A percentile compares a stretch with the other conserved stretches of the same genome.
These are phyloP conservation scores for Cyanoderma ruficeps DNA, from an alignment of 2,113 vertebrate genomes.

Conservation along the genomic window DNA sequence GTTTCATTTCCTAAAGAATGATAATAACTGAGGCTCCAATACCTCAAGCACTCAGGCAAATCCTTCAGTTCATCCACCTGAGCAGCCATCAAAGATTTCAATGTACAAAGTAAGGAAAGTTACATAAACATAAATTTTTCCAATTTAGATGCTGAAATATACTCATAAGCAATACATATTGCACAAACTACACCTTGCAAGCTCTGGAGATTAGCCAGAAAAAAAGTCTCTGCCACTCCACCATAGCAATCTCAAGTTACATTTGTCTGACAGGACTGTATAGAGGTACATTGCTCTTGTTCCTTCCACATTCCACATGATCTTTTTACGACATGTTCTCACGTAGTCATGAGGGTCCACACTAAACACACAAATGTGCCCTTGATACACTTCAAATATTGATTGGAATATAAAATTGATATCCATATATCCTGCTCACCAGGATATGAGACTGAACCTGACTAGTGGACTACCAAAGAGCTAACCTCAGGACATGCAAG, in stretches of 20 bases:
- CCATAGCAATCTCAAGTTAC: neutral
- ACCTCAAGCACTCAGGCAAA: neutral
- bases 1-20: slow-evolving; percentile 21
- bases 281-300: neutral
- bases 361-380: fast-evolving
- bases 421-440: neutral
- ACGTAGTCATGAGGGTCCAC: neutral
- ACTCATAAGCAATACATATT: neutral
- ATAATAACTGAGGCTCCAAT: neutral
- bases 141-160: neutral
- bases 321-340: neutral
- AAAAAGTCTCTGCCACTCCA: neutral
- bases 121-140: neutral
- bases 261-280: neutral
- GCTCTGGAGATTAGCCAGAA: neutral
- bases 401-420: neutral
- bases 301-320: neutral
- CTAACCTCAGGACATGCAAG: neutral
- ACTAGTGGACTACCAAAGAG: neutral
- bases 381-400: neutral
- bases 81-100: slow-evolving; percentile 27
- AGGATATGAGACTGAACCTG: neutral
- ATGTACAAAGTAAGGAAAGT: neutral
- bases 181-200: neutral
- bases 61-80: slow-evolving; percentile 2